Percentiles rank a stretch among this genome's conserved stretches.
phyloP scores from a whole-genome alignment of 2,888 invertebrate species.

The Schizaphis graminum region DNA sequence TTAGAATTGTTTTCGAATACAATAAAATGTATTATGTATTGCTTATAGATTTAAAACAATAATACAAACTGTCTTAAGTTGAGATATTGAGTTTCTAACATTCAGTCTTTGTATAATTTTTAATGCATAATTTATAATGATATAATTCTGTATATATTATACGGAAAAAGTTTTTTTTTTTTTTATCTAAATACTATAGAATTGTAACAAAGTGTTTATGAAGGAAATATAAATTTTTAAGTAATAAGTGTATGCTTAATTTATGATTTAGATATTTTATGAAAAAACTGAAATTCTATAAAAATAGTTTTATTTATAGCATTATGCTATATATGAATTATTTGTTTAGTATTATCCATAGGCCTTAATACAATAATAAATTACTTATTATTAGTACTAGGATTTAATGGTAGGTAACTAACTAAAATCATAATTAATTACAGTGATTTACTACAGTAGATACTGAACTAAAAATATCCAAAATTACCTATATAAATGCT shows the following conservation, averaged over 20 bases:
- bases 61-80: neutral
- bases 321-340: neutral
- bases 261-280: neutral
- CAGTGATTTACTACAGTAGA: neutral
- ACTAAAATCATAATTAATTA: neutral
- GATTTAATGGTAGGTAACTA: neutral
- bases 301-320: neutral
- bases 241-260: neutral
- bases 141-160: neutral
- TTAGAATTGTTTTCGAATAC: neutral
- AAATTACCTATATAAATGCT: neutral
- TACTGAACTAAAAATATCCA: neutral
- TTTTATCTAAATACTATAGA: neutral
- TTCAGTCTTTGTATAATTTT: neutral
- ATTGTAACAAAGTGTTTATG: neutral
- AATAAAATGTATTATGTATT: neutral
- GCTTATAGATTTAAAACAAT: neutral
- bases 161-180: neutral
- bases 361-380: neutral
- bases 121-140: neutral
- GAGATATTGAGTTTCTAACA: neutral
- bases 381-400: constrained; percentile 14
- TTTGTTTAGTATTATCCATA: neutral
- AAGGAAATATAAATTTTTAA: neutral
- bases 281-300: neutral